phyloP scores from a whole-genome alignment of 2,797 vertebrate genomes.

The Rhodeus uyekii region DNA sequence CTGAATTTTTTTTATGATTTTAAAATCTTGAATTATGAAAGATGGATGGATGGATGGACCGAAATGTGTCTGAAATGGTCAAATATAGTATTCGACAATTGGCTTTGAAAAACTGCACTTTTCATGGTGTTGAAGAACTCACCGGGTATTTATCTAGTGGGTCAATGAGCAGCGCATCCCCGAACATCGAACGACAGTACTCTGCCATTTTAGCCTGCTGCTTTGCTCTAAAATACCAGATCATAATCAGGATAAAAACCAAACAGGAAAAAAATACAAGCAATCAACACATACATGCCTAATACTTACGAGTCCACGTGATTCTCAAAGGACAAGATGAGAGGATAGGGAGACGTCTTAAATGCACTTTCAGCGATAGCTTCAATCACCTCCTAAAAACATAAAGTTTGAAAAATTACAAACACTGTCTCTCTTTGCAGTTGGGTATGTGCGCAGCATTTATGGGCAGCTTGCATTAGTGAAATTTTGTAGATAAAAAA shows the following conservation, averaged over 20 bases:
- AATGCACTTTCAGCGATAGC: conserved; percentile 91
- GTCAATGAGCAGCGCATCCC: conserved; percentile 86
- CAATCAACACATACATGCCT: background rate
- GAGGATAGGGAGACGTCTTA: conserved; percentile 85
- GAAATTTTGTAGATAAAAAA: background rate
- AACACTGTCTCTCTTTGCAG: background rate
- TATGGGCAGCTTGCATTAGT: background rate
- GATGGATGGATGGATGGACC: background rate
- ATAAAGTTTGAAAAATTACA: background rate
- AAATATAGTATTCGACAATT: background rate
- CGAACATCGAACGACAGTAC: conserved; percentile 89
- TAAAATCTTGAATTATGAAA: background rate
- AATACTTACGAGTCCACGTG: conserved; percentile 92
- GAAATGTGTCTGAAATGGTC: background rate
- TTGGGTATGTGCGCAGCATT: background rate
- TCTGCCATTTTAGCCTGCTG: conserved; percentile 95
- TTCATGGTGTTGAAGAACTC: conserved; percentile 49
- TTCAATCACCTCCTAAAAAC: conserved; percentile 85
- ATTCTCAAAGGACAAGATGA: conserved; percentile 93
- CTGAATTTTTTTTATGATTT: background rate
- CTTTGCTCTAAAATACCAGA: conserved; percentile 73
- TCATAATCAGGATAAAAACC: background rate
- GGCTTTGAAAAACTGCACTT: background rate
- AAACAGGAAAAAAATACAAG: background rate
- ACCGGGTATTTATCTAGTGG: conserved; percentile 90